Base-by-base conservation (phyloP, 2,797 vertebrate species). In the Buceros bicornis region DNA sequence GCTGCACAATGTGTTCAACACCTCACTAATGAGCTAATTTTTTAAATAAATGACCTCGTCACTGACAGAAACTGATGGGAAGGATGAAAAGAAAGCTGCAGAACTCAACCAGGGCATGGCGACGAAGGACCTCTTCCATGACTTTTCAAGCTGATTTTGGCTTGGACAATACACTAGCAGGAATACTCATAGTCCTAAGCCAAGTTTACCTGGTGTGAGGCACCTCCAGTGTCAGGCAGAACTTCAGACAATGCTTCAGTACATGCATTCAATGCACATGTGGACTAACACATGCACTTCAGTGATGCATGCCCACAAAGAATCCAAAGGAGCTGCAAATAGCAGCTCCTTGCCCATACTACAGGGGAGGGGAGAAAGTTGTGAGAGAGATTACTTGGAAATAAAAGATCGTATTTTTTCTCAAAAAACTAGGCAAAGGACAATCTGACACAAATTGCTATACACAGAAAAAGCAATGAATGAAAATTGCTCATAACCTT, bases 191-290 rank as follows among this genome's bases (percentile, higher is more conserved):
- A 78, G n/a, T 29, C n/a, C 24, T 66, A 40, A 62, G 2, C 12
- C 54, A 93, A 58, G 13, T 40, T 66, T 70, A 82, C 54, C 58
- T 31, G 15, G 29, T 35, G 17, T 57, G n/a, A 83, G 85, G 51
- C 50, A 67, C 28, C 35, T 65, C 29, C 16, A 53, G 61, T 11
- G 17, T 45, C 47, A 74, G 50, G 21, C 1, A 0, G 22, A 87
- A 70, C 40, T 80, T 90, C 80, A 77, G 60, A 47, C 4, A 50
- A n/a, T 0, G 0, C 35, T 70, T 78, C n/a, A 90, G 31, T 42
- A 77, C 2, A 0, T 5, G 42, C 2, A 2, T 42, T 54, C 71
- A 71, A 26, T 0, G 11, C 20, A 76, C 2, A 0, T 1, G 20
- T 15, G 61, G 35, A 77, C 69, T 51, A 54, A 62, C 17, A 47